These are phyloP conservation scores for Henicopernis longicauda DNA, from an alignment of 2,113 vertebrate genomes.

Conservation along the genomic window DNA sequence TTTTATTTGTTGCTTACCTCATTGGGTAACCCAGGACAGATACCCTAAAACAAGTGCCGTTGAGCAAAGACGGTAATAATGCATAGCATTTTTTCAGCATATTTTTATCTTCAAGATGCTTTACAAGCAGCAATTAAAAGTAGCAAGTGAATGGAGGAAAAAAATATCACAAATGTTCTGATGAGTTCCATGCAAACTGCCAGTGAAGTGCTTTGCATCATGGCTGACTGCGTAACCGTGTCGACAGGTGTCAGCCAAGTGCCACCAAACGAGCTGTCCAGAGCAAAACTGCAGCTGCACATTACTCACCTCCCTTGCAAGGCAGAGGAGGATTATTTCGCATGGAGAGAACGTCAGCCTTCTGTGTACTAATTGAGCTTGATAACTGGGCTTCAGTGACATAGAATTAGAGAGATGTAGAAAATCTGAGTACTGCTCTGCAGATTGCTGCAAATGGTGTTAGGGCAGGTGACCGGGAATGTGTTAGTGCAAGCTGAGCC, in stretches of 20 bases:
- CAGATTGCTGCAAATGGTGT: not conserved
- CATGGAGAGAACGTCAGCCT: not conserved
- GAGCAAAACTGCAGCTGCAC: not conserved
- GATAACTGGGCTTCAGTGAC: not conserved
- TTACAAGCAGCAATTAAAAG: not conserved
- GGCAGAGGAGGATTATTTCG: not conserved
- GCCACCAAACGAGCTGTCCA: not conserved
- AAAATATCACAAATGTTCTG: not conserved
- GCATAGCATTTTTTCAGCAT: not conserved
- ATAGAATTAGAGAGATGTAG: not conserved
- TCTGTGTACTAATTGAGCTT: not conserved
- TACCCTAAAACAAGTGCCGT: not conserved
- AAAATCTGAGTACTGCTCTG: not conserved
- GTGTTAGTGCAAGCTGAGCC: not conserved
- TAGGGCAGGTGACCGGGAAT: not conserved
- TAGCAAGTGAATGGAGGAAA: not conserved
- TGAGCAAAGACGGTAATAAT: not conserved
- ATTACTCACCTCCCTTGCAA: not conserved
- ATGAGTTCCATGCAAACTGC: not conserved
- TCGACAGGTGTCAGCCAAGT: conserved; percentile 60
- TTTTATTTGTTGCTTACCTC: not conserved
- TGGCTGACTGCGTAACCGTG: not conserved
- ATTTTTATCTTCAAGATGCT: not conserved
- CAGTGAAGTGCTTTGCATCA: not conserved
- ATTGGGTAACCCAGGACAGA: not conserved